Conservation (phyloP, 1,140 invertebrate genomes). For the Polypedilum pembai region DNA sequence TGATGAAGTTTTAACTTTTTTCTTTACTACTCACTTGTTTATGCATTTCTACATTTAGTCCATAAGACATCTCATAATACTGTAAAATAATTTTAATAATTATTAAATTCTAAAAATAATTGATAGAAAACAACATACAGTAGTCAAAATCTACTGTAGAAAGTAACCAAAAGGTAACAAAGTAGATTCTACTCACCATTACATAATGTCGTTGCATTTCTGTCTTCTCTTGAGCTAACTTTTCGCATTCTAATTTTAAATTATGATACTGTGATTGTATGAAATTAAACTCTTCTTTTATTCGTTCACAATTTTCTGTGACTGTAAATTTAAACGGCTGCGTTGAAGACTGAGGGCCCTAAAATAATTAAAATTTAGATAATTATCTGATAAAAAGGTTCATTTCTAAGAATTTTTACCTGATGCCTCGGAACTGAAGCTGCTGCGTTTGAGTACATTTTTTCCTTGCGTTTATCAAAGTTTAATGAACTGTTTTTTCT, state of each 20-base stretch:
- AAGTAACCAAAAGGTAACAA: too few species aligned
- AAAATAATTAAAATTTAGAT: constrained; percentile 44
- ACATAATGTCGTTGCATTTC: constrained; percentile 97
- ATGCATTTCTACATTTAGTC: constrained; percentile 96
- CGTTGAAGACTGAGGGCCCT: constrained; percentile 76
- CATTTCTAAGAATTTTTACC: constrained; percentile 30
- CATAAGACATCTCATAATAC: constrained; percentile 99
- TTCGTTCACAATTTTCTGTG: constrained; percentile 84
- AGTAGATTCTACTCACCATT: constrained; percentile 77
- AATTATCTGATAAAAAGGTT: neutral
- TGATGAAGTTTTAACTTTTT: constrained; percentile 43
- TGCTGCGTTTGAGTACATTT: constrained; percentile 31
- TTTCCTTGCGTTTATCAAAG: neutral
- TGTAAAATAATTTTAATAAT: too few species aligned
- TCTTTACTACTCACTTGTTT: too few species aligned
- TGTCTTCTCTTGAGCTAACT: constrained; percentile 91
- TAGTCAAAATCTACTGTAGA: too few species aligned
- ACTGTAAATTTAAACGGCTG: constrained; percentile 90
- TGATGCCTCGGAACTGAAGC: constrained; percentile 34
- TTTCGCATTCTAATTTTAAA: constrained; percentile 80
- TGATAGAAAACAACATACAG: too few species aligned
- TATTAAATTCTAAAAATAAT: too few species aligned
- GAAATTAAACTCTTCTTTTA: constrained; percentile 95
- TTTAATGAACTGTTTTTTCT: neutral
- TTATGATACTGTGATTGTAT: constrained; percentile 94